Evolutionary conservation across 2,888 invertebrate species (phyloP).

Genomic region (Ophioninae sp.): DNA sequence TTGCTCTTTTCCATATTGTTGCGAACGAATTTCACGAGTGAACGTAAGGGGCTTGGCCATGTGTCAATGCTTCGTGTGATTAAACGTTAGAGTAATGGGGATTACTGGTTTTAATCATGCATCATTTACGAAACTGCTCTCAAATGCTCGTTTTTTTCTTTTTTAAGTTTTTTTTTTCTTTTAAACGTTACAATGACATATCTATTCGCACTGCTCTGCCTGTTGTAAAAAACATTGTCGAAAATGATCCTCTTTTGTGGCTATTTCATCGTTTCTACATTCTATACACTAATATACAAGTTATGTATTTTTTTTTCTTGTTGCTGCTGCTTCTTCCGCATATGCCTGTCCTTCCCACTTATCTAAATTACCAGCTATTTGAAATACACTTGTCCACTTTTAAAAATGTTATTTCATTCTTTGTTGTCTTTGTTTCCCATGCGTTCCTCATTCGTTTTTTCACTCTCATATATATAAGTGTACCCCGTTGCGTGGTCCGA

Average conservation of each 20-base stretch:
- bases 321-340: slow-evolving; percentile 66
- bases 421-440: slow-evolving; percentile 55
- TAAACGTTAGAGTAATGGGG: slow-evolving; percentile 56
- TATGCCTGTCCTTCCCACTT: slow-evolving; percentile 79
- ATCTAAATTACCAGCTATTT: slow-evolving; percentile 77
- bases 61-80: slow-evolving; percentile 57
- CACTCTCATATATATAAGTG: slow-evolving; percentile 31
- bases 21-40: slow-evolving; percentile 49
- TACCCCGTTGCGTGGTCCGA: slow-evolving; percentile 42
- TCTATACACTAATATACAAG: slow-evolving; percentile 82
- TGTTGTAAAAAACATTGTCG: slow-evolving; percentile 81
- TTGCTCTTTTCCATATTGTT: slow-evolving; percentile 56
- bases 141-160: slow-evolving; percentile 54
- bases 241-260: slow-evolving; percentile 79
- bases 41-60: slow-evolving; percentile 16
- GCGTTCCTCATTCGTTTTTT: slow-evolving; percentile 23
- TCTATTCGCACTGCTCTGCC: slow-evolving; percentile 78
- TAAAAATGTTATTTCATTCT: slow-evolving; percentile 39
- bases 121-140: slow-evolving; percentile 64
- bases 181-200: slow-evolving; percentile 74
- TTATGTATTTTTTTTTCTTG: slow-evolving; percentile 74
- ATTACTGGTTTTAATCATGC: slow-evolving; percentile 64
- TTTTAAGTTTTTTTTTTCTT: slow-evolving; percentile 56
- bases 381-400: slow-evolving; percentile 72
- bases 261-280: slow-evolving; percentile 79